Percentiles rank a stretch among this genome's conserved stretches.
These are phyloP conservation scores for Crotalus horridus DNA, from an alignment of 2,113 vertebrate genomes.

Conservation along the genomic window DNA sequence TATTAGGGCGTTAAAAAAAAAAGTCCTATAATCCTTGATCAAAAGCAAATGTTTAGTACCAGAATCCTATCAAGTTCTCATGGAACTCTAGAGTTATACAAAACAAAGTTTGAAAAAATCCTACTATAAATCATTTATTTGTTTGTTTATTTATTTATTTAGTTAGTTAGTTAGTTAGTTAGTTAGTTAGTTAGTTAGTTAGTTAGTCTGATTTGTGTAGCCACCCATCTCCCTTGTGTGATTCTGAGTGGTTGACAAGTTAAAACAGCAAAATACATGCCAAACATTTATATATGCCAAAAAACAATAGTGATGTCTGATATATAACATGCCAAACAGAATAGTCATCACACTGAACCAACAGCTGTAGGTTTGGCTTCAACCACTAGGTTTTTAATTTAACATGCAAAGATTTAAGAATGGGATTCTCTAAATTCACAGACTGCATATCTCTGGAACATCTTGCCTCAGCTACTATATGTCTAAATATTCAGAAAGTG, in stretches of 20 bases:
- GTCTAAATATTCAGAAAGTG: background rate
- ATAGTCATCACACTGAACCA: background rate
- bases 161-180: no score
- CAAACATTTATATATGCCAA: background rate
- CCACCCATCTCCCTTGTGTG: background rate
- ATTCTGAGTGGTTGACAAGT: background rate
- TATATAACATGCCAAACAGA: background rate
- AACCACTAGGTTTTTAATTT: background rate
- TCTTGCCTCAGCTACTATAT: background rate
- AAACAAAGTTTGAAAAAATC: background rate
- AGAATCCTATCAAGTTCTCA: background rate
- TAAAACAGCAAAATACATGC: background rate
- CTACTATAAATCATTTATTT: no score
- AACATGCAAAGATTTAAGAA: background rate
- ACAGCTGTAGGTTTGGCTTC: background rate
- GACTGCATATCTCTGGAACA: background rate
- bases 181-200: no score
- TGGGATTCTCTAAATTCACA: background rate
- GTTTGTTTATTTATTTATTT: background rate
- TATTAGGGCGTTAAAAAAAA: background rate
- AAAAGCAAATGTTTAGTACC: background rate
- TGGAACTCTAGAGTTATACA: background rate
- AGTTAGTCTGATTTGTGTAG: background rate
- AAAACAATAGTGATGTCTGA: background rate
- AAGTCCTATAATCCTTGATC: background rate